Percentiles rank a stretch among this genome's conserved stretches.
phyloP scores from a whole-genome alignment of 53 echinoderm and acorn worm species.

The Paracentrotus lividus region DNA sequence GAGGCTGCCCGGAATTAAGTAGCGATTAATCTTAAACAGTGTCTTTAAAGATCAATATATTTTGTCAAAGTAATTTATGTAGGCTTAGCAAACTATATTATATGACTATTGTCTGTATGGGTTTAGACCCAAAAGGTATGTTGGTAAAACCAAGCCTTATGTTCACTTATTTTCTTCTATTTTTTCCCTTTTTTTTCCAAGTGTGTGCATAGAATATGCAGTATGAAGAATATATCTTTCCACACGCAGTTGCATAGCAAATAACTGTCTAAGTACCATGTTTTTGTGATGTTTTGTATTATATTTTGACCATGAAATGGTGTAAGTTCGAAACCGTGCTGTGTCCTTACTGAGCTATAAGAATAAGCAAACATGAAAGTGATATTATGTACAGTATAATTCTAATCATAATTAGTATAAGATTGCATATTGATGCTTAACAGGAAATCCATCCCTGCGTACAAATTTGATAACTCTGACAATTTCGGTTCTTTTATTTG shows the following conservation, averaged over 20 bases:
- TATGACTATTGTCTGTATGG: not conserved
- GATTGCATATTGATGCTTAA: slow-evolving; percentile 5
- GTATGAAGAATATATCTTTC: slow-evolving; percentile 46
- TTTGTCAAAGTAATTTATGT: not conserved
- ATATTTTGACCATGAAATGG: slow-evolving; percentile 57
- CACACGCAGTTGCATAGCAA: slow-evolving; percentile 42
- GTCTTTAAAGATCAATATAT: slow-evolving; percentile 1
- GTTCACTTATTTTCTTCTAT: not conserved
- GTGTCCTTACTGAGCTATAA: slow-evolving; percentile 36
- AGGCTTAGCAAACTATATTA: not conserved
- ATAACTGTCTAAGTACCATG: slow-evolving; percentile 15
- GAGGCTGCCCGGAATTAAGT: not conserved
- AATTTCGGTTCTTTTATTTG: no score
- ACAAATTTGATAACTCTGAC: no score
- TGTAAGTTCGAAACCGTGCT: slow-evolving; percentile 34
- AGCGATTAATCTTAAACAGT: not conserved
- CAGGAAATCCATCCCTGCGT: no score
- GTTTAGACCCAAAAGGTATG: not conserved
- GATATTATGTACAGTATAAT: slow-evolving; percentile 24
- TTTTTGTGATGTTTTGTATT: slow-evolving; percentile 34
- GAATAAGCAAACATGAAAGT: slow-evolving; percentile 11
- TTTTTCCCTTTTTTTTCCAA: not conserved
- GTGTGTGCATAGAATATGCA: not conserved
- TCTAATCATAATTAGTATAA: not conserved
- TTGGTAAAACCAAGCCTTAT: slow-evolving; percentile 35